Evolutionary conservation across 2,113 vertebrate genomes (phyloP).

Genomic region (Pyxicephalus adspersus): DNA sequence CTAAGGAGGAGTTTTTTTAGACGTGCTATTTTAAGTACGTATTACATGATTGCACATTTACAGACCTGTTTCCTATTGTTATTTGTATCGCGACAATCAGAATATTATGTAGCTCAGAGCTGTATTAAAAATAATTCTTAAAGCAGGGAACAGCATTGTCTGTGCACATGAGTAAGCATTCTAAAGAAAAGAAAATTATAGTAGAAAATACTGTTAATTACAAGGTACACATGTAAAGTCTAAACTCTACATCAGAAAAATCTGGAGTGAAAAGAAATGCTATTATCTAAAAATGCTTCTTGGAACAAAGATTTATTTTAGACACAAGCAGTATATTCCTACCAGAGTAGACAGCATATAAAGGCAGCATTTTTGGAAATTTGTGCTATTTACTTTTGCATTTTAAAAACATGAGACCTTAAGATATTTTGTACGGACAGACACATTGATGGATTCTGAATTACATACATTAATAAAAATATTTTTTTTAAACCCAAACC

Average conservation of each 20-base stretch:
- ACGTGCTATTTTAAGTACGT: background rate
- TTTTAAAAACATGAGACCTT: background rate
- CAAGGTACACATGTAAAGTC: conserved; percentile 38
- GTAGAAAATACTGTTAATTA: conserved; percentile 53
- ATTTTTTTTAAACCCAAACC: no score
- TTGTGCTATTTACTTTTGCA: background rate
- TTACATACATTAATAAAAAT: no score
- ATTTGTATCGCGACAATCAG: background rate
- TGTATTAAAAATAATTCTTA: conserved; percentile 44
- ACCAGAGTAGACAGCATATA: background rate
- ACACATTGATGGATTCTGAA: no score
- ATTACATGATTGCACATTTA: background rate
- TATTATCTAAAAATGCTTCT: conserved; percentile 37
- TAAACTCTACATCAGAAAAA: conserved; percentile 47
- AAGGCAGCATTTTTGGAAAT: background rate
- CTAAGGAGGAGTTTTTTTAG: background rate
- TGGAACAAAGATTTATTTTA: conserved; percentile 40
- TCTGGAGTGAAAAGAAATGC: conserved; percentile 32
- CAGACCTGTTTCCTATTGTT: conserved; percentile 14
- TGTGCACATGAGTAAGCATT: conserved; percentile 44
- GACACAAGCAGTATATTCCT: conserved; percentile 17
- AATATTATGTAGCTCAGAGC: conserved; percentile 16
- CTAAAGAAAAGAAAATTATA: conserved; percentile 47
- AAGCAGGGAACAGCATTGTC: conserved; percentile 25
- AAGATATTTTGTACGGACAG: background rate